Conservation (phyloP, 2,888 invertebrate genomes). For the Acanthacorydalis orientalis region DNA sequence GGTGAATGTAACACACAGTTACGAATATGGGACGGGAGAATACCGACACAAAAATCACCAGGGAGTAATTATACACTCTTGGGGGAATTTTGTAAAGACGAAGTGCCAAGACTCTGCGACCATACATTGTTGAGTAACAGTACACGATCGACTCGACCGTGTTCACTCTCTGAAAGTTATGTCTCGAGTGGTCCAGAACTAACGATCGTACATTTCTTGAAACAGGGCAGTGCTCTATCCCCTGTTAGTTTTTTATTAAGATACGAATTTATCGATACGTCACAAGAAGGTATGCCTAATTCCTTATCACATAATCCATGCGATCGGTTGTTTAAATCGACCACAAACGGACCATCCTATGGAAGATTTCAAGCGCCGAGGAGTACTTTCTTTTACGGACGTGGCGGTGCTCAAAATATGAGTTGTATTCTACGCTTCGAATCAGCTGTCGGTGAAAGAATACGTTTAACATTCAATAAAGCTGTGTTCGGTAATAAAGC, state of each 20-base stretch:
- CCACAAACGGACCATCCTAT: constrained; percentile 14
- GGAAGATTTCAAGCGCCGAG: constrained; percentile 58
- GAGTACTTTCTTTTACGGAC: constrained; percentile 67
- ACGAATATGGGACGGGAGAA: constrained; percentile 58
- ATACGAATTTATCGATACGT: constrained; percentile 68
- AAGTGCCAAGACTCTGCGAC: constrained; percentile 56
- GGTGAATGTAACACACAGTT: constrained; percentile 57
- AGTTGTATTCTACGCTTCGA: constrained; percentile 62
- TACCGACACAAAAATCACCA: constrained; percentile 20
- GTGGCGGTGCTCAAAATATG: constrained; percentile 61
- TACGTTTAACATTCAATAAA: constrained; percentile 51
- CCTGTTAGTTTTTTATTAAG: constrained; percentile 61
- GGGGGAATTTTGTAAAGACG: constrained; percentile 62
- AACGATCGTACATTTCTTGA: constrained; percentile 56
- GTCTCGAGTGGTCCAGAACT: constrained; percentile 59
- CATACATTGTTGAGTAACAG: constrained; percentile 56
- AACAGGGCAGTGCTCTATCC: constrained; percentile 63
- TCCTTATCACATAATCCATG: constrained; percentile 41
- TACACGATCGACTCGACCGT: constrained; percentile 53
- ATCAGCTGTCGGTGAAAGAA: constrained; percentile 47
- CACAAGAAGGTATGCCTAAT: constrained; percentile 44
- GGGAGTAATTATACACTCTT: constrained; percentile 36
- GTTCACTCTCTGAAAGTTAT: constrained; percentile 56
- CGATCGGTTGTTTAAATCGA: constrained; percentile 39
- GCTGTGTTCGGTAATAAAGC: constrained; percentile 52